phyloP scores from a whole-genome alignment of 2,113 vertebrate species.

The Casuarius casuarius region DNA sequence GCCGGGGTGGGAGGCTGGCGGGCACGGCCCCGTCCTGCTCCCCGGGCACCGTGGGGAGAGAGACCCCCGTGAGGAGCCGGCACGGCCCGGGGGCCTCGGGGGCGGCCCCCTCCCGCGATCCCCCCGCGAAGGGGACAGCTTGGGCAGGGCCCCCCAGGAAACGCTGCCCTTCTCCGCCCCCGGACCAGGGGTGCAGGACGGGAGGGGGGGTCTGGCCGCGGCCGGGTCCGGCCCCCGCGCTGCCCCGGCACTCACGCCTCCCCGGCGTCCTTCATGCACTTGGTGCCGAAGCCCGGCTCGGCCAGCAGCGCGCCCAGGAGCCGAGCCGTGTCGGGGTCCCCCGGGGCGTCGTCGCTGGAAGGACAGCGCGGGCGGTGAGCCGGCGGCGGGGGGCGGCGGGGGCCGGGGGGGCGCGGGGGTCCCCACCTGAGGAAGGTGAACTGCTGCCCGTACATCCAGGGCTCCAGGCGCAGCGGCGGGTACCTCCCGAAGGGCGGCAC shows the following conservation, averaged over 20 bases:
- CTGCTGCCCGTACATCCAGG: slow-evolving; percentile 88
- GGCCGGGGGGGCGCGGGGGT: accelerated
- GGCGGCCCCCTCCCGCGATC: neutral
- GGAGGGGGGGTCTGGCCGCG: neutral
- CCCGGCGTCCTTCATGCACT: slow-evolving; percentile 57
- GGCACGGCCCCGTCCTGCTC: neutral
- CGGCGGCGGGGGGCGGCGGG: accelerated
- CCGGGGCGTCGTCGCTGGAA: slow-evolving; percentile 82
- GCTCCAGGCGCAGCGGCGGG: slow-evolving; percentile 82
- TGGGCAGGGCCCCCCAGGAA: no score
- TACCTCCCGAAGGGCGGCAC: slow-evolving; percentile 85
- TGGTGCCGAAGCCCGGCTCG: slow-evolving; percentile 81
- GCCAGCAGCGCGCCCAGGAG: slow-evolving; percentile 81
- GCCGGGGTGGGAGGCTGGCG: neutral
- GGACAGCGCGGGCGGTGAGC: neutral
- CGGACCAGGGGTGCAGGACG: neutral
- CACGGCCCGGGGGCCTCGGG: neutral
- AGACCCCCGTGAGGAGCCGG: neutral
- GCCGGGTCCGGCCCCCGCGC: neutral
- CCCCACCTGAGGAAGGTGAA: slow-evolving; percentile 90
- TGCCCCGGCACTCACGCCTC: slow-evolving; percentile 30
- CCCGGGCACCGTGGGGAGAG: neutral
- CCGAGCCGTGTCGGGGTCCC: slow-evolving; percentile 41
- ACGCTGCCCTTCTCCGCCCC: neutral
- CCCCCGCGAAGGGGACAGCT: no score